phyloP scores from a whole-genome alignment of 2,888 invertebrate species.

The Eupithecia abbreviata region DNA sequence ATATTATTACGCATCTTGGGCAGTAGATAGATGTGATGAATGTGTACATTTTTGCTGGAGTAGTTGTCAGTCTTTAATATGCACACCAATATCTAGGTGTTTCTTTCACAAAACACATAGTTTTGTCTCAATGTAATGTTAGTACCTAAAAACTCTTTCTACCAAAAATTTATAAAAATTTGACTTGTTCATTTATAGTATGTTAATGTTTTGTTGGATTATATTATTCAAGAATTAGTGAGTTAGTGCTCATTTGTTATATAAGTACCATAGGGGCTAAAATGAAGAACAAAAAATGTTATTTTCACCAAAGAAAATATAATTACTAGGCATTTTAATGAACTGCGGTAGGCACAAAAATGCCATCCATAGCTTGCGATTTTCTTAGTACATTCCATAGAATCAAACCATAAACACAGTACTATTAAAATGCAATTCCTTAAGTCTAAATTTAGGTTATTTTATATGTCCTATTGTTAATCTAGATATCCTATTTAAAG shows the following conservation, averaged over 20 bases:
- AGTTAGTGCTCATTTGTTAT: slow-evolving; percentile 47
- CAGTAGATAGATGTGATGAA: not conserved
- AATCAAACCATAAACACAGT: not conserved
- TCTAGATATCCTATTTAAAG: not conserved
- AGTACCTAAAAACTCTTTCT: slow-evolving; percentile 74
- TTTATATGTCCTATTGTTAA: not conserved
- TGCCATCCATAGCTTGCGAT: not conserved
- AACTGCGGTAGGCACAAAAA: not conserved
- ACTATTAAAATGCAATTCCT: not conserved
- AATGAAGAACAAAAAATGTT: slow-evolving; percentile 45
- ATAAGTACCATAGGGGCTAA: slow-evolving; percentile 30
- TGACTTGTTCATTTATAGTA: slow-evolving; percentile 61
- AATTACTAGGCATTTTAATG: slow-evolving; percentile 22
- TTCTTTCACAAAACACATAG: slow-evolving; percentile 66
- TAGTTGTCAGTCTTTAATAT: not conserved
- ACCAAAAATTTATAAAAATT: slow-evolving; percentile 79
- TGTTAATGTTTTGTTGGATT: slow-evolving; percentile 70
- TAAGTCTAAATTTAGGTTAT: not conserved
- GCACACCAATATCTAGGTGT: slow-evolving; percentile 46
- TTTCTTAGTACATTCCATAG: slow-evolving; percentile 2
- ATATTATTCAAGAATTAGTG: slow-evolving; percentile 67
- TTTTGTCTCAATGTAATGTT: slow-evolving; percentile 66
- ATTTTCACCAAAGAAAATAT: slow-evolving; percentile 71
- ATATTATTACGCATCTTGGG: not conserved
- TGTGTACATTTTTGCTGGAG: not conserved